These are phyloP conservation scores for Limnephilus lunatus DNA, from an alignment of 2,888 invertebrate genomes.

Conservation along the genomic window DNA sequence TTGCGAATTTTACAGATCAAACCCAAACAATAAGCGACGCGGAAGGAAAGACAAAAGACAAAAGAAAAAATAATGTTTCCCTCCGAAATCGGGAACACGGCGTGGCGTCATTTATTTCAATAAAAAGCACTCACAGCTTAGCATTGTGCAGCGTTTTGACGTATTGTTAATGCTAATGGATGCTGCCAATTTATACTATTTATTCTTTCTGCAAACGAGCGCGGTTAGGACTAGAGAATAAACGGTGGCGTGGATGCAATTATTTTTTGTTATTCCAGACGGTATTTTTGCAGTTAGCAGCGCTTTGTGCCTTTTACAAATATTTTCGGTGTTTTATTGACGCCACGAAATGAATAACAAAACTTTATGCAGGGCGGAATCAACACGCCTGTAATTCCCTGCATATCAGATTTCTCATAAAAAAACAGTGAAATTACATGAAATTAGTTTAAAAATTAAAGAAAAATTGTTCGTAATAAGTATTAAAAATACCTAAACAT, in stretches of 20 bases:
- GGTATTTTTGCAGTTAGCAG: background rate
- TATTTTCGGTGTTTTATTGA: no score
- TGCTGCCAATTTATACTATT: background rate
- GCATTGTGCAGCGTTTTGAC: slow-evolving; percentile 25
- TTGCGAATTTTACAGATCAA: slow-evolving; percentile 51
- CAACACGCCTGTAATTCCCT: no score
- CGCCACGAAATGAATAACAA: no score
- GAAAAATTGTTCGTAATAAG: no score
- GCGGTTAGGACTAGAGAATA: background rate
- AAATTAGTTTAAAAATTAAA: no score
- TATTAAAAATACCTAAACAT: no score
- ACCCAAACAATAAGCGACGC: slow-evolving; percentile 37
- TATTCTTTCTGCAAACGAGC: background rate
- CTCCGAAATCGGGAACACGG: slow-evolving; percentile 37
- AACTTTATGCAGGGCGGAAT: no score
- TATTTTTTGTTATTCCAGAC: background rate
- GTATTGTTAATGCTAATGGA: slow-evolving; percentile 5
- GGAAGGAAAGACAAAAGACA: slow-evolving; percentile 39
- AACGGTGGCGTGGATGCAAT: background rate
- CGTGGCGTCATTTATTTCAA: slow-evolving; percentile 51
- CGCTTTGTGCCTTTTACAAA: background rate
- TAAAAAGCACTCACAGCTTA: slow-evolving; percentile 24
- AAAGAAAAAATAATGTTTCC: slow-evolving; percentile 32
- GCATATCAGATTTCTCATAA: no score
- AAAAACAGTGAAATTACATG: no score